Evolutionary conservation across 2,113 vertebrate genomes (phyloP).

Genomic region (Perognathus longimembris): DNA sequence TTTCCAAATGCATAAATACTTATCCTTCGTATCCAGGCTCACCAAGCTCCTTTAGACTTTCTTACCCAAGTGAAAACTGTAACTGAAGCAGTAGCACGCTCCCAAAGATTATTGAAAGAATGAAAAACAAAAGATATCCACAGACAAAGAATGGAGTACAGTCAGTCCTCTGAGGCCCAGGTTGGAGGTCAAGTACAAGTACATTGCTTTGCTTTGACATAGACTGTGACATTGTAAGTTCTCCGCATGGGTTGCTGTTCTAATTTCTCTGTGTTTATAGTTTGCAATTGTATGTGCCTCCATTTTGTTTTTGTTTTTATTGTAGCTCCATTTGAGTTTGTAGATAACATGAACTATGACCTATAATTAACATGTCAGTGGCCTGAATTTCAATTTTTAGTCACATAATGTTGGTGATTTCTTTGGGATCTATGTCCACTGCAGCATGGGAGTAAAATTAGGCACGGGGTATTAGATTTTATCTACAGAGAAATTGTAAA

Average conservation of each 20-base stretch:
- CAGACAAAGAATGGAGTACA: neutral
- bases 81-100: neutral
- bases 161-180: neutral
- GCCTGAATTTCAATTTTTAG: neutral
- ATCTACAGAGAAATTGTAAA: neutral
- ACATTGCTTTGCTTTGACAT: rapidly evolving
- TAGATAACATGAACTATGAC: neutral
- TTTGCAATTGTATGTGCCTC: neutral
- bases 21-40: neutral
- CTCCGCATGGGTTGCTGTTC: neutral
- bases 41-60: neutral
- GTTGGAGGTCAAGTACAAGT: neutral
- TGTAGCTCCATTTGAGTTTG: neutral
- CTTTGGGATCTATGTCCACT: neutral
- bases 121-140: neutral
- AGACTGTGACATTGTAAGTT: neutral
- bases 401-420: neutral
- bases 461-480: neutral
- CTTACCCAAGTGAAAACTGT: neutral
- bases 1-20: neutral
- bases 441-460: neutral
- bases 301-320: neutral
- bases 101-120: neutral
- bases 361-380: neutral
- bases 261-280: neutral